A percentile compares a stretch with the other conserved stretches of the same genome.
Evolutionary conservation across 2,113 vertebrate species (phyloP).

Genomic region (Crocuta crocuta): DNA sequence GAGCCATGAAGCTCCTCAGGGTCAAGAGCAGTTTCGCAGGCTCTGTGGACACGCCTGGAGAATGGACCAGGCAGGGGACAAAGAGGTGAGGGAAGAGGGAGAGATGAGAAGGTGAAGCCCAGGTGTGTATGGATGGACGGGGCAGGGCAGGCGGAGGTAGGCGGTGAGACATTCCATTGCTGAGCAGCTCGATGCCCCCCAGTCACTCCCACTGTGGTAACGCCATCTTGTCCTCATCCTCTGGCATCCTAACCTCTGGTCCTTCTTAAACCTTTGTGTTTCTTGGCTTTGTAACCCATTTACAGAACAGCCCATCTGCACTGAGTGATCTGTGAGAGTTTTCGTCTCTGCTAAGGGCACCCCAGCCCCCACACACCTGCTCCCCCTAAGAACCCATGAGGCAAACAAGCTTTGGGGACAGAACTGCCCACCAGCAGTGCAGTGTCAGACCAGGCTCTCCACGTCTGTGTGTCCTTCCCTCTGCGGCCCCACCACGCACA

Average conservation of each 20-base stretch:
- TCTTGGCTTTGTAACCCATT: not conserved
- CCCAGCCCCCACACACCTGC: fast-evolving
- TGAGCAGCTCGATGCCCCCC: not conserved
- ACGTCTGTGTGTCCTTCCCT: too few relatives aligned
- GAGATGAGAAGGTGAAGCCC: fast-evolving
- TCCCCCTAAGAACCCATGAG: not conserved
- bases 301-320: too few relatives aligned
- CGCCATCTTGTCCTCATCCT: fast-evolving
- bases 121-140: too few relatives aligned
- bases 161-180: not conserved
- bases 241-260: not conserved
- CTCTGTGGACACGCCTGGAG: not conserved
- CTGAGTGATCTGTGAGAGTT: not conserved
- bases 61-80: not conserved
- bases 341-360: not conserved
- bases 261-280: not conserved
- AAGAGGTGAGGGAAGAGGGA: not conserved
- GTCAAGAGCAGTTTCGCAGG: not conserved
- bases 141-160: not conserved
- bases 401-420: not conserved
- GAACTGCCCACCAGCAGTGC: too few relatives aligned
- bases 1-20: not conserved
- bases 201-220: fast-evolving
- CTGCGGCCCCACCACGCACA: fast-evolving
- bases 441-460: not conserved